A percentile compares a stretch with the other conserved stretches of the same genome.
Evolutionary conservation across 2,797 vertebrate genomes (phyloP).

Genomic region (Tapera naevia): DNA sequence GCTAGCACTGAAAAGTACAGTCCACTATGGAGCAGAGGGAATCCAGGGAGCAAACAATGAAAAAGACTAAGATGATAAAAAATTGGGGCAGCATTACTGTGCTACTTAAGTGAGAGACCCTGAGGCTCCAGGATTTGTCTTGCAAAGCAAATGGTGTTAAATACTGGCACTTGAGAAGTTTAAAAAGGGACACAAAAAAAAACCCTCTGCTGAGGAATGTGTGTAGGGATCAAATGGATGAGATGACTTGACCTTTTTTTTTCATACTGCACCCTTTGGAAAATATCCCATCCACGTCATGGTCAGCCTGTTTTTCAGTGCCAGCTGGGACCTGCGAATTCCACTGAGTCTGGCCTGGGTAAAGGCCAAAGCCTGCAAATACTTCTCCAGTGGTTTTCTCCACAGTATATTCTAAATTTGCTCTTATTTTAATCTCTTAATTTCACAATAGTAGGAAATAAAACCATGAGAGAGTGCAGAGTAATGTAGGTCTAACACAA

Average conservation of each 20-base stretch:
- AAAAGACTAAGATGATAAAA: background rate
- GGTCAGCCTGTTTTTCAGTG: background rate
- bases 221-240: background rate
- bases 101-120: background rate
- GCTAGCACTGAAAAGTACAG: background rate
- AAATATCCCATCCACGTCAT: background rate
- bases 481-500: background rate
- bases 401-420: background rate
- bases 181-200: background rate
- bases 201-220: background rate
- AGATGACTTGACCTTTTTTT: background rate
- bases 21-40: background rate
- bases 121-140: background rate
- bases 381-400: background rate
- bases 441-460: slow-evolving; percentile 14
- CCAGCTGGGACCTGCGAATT: background rate
- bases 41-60: background rate
- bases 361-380: background rate
- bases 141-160: background rate
- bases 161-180: background rate
- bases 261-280: background rate
- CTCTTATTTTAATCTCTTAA: background rate
- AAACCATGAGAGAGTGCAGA: background rate
- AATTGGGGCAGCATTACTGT: background rate
- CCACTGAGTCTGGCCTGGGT: background rate